These are phyloP conservation scores for Notothenia coriiceps DNA, from an alignment of 2,113 vertebrate species.

Conservation along the genomic window DNA sequence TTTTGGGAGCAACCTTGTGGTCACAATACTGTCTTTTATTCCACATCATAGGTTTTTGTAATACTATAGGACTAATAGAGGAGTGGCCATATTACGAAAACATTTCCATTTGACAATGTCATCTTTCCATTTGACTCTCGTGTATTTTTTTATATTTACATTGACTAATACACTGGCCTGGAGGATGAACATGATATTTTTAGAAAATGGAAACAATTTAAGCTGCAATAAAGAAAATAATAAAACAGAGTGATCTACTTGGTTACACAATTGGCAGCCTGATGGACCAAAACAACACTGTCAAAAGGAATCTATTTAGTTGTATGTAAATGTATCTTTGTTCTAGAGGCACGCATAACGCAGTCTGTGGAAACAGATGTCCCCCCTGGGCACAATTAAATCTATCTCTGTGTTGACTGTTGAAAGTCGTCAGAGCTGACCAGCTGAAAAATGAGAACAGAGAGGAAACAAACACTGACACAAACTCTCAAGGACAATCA, in stretches of 20 bases:
- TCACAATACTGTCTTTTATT: neutral
- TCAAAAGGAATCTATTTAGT: neutral
- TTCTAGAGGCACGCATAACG: neutral
- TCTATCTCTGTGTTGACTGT: neutral
- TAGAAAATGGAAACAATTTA: neutral
- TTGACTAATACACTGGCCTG: neutral
- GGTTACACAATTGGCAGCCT: neutral
- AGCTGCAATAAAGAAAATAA: slow-evolving; percentile 9
- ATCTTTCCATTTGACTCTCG: neutral
- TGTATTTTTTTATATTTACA: neutral
- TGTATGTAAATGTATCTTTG: neutral
- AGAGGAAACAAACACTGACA: slow-evolving; percentile 5
- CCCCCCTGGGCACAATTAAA: neutral
- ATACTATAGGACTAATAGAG: neutral
- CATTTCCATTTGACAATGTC: neutral
- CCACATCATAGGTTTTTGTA: neutral
- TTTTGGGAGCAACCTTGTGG: neutral
- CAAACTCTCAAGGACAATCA: slow-evolving; percentile 1
- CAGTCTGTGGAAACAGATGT: neutral
- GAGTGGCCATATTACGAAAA: neutral
- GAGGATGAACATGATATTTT: slow-evolving; percentile 7
- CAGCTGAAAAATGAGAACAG: slow-evolving; percentile 2
- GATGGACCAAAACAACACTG: neutral
- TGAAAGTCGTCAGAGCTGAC: neutral
- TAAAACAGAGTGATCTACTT: neutral